A percentile compares a stretch with the other conserved stretches of the same genome.
These are phyloP conservation scores for Brachyopa scutellaris DNA, from an alignment of 2,888 invertebrate genomes.

Conservation along the genomic window DNA sequence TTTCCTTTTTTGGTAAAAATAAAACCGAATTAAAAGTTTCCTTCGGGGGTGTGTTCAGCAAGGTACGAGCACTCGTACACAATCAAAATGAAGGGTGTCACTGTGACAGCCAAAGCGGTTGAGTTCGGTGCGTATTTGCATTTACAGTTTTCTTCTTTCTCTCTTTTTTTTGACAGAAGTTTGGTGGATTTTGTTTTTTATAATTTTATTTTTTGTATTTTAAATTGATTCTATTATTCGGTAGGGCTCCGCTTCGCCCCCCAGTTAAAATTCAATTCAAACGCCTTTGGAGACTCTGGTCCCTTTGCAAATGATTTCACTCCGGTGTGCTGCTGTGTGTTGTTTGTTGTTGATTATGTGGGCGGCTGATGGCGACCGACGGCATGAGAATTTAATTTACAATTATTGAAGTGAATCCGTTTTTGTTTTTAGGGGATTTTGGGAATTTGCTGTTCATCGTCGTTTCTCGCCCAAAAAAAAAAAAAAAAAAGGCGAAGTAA, in stretches of 20 bases:
- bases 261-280: conserved; percentile 20
- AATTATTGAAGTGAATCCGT: conserved; percentile 50
- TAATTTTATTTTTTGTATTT: conserved; percentile 6
- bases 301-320: background rate
- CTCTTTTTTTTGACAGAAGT: conserved; percentile 1
- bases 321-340: conserved; percentile 8
- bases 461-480: background rate
- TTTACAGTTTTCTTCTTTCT: conserved; percentile 11
- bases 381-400: conserved; percentile 34
- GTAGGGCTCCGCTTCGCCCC: background rate
- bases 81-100: conserved; percentile 16
- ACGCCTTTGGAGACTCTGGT: conserved; percentile 31
- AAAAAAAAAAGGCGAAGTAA: too few species aligned
- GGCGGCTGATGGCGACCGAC: background rate
- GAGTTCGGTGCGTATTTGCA: conserved; percentile 23
- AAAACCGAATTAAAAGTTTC: conserved; percentile 17
- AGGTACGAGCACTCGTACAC: background rate
- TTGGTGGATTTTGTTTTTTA: background rate
- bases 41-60: background rate
- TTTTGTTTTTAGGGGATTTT: conserved; percentile 38
- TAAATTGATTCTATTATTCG: conserved; percentile 51
- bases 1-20: background rate
- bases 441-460: conserved; percentile 34
- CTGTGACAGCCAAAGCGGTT: conserved; percentile 32
- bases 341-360: conserved; percentile 32